Conservation (phyloP, 1,140 invertebrate species). For the Saccostrea glomerata region DNA sequence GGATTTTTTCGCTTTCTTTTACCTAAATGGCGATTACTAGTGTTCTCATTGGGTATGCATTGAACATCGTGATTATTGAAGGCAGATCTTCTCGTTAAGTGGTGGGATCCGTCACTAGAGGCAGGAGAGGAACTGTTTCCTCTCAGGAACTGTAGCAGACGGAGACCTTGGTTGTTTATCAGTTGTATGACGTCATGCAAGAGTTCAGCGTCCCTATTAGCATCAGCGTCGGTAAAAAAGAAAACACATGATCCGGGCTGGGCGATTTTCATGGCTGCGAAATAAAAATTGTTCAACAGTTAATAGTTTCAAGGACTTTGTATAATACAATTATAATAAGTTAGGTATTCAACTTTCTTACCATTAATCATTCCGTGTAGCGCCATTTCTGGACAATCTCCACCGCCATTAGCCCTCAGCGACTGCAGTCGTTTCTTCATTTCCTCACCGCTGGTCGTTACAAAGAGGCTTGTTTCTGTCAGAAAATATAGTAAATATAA, state of each 20-base stretch:
- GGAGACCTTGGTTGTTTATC: constrained; percentile 34
- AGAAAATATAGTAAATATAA: too few species aligned
- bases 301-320: too few species aligned
- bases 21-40: background rate
- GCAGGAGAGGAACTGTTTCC: constrained; percentile 14
- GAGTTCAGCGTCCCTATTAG: constrained; percentile 42
- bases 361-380: constrained; percentile 48
- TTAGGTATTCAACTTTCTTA: background rate
- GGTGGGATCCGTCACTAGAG: background rate
- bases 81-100: background rate
- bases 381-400: constrained; percentile 49
- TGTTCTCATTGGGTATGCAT: background rate
- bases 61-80: background rate
- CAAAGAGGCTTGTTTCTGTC: background rate
- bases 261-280: constrained; percentile 20
- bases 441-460: constrained; percentile 42
- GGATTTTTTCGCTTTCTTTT: too few species aligned
- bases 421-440: constrained; percentile 35
- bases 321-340: too few species aligned
- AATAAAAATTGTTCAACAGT: background rate
- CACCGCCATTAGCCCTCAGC: constrained; percentile 36
- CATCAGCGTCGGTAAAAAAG: constrained; percentile 46
- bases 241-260: constrained; percentile 42
- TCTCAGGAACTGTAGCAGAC: constrained; percentile 27
- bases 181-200: background rate